Base-by-base conservation (phyloP, 1,140 invertebrate species). In the Arion vulgaris region DNA sequence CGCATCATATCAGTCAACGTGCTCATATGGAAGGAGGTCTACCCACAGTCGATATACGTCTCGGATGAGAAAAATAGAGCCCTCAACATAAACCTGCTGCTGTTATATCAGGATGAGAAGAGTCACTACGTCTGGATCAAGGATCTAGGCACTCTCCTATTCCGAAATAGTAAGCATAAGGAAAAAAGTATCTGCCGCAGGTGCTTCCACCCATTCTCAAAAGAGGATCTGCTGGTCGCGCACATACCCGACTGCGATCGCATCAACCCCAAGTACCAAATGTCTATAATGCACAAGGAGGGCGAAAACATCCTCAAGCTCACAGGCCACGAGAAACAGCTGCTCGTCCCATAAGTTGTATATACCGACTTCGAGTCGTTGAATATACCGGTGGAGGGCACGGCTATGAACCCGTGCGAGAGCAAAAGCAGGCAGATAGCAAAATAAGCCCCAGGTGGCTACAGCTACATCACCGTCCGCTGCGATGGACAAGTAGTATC, bases 41-140 rank as follows among this genome's bases (percentile, higher is more conserved):
- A 15, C 5, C 41, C 41, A 45, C 5, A 45, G 41, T 15, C 41
- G 5, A 7, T 45, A 5, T 15, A 45, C 41, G 41, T 45, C 5
- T 45, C 41, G 41, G 15, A 45, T n/a, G n/a, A n/a, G n/a, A n/a
- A n/a, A n/a, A n/a, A n/a, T n/a, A 45, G 5, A 15, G 41, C 41
- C 15, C 5, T 45, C 41, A 45, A 5, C 5, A 45, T 7, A 15
- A 7, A 15, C 5, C 41, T 7, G 41, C 41, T 45, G 41, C 41
- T 7, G 5, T 7, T 15, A 45, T 45, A n/a, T n/a, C n/a, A 45
- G 41, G 41, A 45, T 72, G 34, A 26, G 1, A 72, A n/a, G n/a
- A 72, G 26, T 23, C 69, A 72, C 13, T 72, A 72, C 41, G 34
- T 36, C 23, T 72, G 23, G 32, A 72, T 72, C 69, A 72, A 39